These are phyloP conservation scores for Darevskia nairensis DNA, from an alignment of 2,797 vertebrate species.

Conservation along the genomic window DNA sequence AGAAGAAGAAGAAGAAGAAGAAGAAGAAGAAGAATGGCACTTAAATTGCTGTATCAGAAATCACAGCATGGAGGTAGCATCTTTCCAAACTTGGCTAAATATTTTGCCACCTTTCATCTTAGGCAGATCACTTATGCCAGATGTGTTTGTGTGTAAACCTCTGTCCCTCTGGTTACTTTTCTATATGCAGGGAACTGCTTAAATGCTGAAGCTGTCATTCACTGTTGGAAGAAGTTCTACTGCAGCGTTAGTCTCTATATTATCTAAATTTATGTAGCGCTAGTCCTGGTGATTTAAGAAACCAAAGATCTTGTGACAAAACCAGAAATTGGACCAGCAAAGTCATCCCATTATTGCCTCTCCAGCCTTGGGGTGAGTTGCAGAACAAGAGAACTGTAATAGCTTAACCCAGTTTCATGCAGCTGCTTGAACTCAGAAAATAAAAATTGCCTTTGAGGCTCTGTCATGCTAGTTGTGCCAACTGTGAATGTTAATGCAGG, in stretches of 20 bases:
- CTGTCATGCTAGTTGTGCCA: background rate
- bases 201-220: background rate
- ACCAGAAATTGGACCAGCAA: background rate
- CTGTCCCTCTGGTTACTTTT: background rate
- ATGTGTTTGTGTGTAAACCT: too few species aligned
- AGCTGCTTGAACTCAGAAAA: background rate
- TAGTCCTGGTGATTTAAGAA: background rate
- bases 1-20: too few species aligned
- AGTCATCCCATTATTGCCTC: background rate
- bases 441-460: background rate
- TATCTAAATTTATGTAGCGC: background rate
- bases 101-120: too few species aligned
- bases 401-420: background rate
- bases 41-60: too few species aligned
- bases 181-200: background rate
- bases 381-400: background rate
- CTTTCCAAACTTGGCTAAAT: too few species aligned
- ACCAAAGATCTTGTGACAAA: background rate
- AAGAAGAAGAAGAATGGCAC: too few species aligned
- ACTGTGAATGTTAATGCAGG: conserved; percentile 5
- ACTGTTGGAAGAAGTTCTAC: background rate
- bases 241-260: background rate
- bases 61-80: too few species aligned
- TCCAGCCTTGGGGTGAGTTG: background rate
- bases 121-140: too few species aligned